phyloP scores from a whole-genome alignment of 2,113 vertebrate species.

The Felis chaus region DNA sequence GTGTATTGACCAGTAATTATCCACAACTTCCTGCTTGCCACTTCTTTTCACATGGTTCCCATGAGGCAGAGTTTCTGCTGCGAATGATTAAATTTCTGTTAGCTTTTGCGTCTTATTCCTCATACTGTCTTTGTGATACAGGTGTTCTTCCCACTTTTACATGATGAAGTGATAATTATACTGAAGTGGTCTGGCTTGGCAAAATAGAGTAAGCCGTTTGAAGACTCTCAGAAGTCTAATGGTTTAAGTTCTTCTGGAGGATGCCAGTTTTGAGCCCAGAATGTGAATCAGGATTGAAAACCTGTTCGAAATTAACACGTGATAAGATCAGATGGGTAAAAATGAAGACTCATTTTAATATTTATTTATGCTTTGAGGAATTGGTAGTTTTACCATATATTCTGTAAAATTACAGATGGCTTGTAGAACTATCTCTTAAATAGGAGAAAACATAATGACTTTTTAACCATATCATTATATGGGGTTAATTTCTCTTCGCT shows the following conservation, averaged over 20 bases:
- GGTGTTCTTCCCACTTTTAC: conserved; percentile 26
- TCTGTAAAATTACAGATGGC: not conserved
- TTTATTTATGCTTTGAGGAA: not conserved
- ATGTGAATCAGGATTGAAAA: conserved; percentile 20
- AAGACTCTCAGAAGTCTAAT: conserved; percentile 4
- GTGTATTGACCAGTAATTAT: not conserved
- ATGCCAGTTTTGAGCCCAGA: conserved; percentile 1
- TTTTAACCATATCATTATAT: conserved; percentile 25
- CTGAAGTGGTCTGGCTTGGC: conserved; percentile 6
- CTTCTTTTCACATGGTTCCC: conserved; percentile 39
- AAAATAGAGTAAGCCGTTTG: not conserved
- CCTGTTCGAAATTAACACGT: conserved; percentile 45
- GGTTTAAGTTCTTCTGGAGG: not conserved
- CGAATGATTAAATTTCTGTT: conserved; percentile 28
- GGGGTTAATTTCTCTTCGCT: not conserved
- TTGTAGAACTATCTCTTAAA: conserved; percentile 4
- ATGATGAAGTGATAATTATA: conserved; percentile 35
- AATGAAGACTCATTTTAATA: not conserved
- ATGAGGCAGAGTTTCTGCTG: conserved; percentile 32
- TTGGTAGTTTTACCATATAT: conserved; percentile 4
- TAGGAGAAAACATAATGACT: not conserved
- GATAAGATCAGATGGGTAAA: not conserved
- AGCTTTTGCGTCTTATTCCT: not conserved
- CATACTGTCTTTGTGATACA: not conserved
- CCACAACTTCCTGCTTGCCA: not conserved